A percentile compares a stretch with the other conserved stretches of the same genome.
These are phyloP conservation scores for Rhamphomyia laevipes DNA, from an alignment of 2,888 invertebrate genomes.

Conservation along the genomic window DNA sequence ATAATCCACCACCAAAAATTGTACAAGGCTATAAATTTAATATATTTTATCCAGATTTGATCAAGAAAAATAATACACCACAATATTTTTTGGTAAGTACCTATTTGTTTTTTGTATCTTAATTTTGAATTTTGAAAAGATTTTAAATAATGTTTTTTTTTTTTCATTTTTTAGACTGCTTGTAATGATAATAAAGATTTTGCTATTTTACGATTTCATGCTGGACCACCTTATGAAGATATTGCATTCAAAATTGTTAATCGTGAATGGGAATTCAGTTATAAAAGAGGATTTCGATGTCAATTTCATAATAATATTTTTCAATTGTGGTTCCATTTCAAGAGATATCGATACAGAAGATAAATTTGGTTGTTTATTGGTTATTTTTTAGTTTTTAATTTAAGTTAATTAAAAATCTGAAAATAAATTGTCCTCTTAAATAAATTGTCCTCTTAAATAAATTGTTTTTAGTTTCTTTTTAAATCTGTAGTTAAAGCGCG, in stretches of 20 bases:
- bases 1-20: constrained; percentile 99
- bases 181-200: constrained; percentile 91
- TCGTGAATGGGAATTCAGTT: constrained; percentile 98
- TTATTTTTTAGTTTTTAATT: no score
- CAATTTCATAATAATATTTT: constrained; percentile 99
- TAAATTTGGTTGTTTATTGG: no score
- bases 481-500: no score
- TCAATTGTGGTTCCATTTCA: constrained; percentile 99
- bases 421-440: no score
- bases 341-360: constrained; percentile 88
- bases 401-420: no score
- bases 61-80: constrained; percentile 85
- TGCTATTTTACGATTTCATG: constrained; percentile 84
- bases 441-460: no score
- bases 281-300: constrained; percentile 94
- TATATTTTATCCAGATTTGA: constrained; percentile 98
- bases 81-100: constrained; percentile 76
- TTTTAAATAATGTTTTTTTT: not conserved
- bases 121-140: no score
- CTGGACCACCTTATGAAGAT: constrained; percentile 99
- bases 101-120: not conserved
- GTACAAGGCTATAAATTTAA: constrained; percentile 99
- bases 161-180: constrained; percentile 53
- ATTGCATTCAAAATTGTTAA: constrained; percentile 98
- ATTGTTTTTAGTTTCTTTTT: no score